phyloP scores from a whole-genome alignment of 2,797 vertebrate species.

The Poeciliopsis presidionis region DNA sequence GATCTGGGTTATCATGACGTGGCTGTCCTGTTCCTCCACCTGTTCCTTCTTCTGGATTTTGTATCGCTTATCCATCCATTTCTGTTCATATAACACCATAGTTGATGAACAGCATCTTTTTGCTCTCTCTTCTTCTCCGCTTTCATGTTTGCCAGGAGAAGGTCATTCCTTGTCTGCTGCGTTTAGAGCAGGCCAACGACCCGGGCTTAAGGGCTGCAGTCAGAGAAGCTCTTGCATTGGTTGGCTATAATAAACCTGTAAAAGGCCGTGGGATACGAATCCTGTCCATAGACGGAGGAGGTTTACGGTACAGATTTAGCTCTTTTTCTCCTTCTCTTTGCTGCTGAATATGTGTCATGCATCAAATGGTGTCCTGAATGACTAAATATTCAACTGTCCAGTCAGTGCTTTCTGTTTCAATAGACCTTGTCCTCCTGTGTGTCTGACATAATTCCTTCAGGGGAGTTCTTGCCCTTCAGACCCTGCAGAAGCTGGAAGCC shows the following conservation, averaged over 20 bases:
- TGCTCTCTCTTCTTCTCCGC: slow-evolving; percentile 13
- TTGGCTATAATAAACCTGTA: slow-evolving; percentile 91
- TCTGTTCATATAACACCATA: background rate
- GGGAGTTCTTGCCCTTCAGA: slow-evolving; percentile 94
- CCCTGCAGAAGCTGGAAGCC: slow-evolving; percentile 89
- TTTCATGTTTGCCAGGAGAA: slow-evolving; percentile 84
- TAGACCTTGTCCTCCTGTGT: background rate
- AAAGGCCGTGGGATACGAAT: slow-evolving; percentile 91
- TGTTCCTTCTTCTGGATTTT: background rate
- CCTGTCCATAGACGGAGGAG: slow-evolving; percentile 94
- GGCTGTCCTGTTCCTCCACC: background rate
- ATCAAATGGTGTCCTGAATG: background rate
- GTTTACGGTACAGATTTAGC: slow-evolving; percentile 84
- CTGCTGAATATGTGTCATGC: background rate
- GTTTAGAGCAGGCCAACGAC: slow-evolving; percentile 88
- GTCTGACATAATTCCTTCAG: slow-evolving; percentile 73
- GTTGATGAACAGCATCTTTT: background rate
- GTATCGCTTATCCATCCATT: background rate
- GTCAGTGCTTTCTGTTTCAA: background rate
- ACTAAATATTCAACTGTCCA: background rate
- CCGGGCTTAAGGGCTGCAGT: slow-evolving; percentile 90
- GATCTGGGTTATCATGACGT: background rate
- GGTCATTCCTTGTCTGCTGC: slow-evolving; percentile 88
- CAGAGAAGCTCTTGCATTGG: slow-evolving; percentile 89
- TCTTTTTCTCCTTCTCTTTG: slow-evolving; percentile 1